A percentile compares a stretch with the other conserved stretches of the same genome.
Evolutionary conservation across 2,113 vertebrate genomes (phyloP).

Genomic region (Gymnorhina tibicen): DNA sequence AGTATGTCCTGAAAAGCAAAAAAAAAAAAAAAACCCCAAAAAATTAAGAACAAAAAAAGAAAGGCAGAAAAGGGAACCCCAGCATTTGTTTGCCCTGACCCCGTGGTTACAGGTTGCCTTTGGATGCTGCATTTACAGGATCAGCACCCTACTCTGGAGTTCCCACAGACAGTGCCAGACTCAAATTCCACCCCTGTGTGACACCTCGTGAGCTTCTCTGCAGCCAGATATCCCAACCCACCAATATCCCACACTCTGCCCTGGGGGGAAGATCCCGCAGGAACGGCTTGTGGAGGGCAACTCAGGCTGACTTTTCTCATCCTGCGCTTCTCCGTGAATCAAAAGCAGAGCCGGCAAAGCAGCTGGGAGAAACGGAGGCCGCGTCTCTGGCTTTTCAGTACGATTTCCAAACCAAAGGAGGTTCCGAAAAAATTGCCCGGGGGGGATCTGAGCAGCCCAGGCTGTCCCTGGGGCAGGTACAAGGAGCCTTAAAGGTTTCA

Average conservation of each 20-base stretch:
- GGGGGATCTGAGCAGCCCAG: not conserved
- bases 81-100: no score
- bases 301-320: not conserved
- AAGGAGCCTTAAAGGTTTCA: accelerated
- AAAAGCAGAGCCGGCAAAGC: not conserved
- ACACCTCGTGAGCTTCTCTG: accelerated
- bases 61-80: no score
- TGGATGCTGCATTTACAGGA: not conserved
- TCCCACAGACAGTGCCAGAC: not conserved
- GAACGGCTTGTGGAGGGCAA: not conserved
- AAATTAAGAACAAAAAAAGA: not conserved
- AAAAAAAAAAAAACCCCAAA: not conserved
- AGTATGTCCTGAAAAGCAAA: not conserved
- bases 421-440: not conserved
- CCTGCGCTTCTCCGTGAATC: not conserved
- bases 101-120: not conserved
- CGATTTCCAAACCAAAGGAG: accelerated
- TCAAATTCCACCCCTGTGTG: accelerated
- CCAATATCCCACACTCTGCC: not conserved
- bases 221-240: not conserved
- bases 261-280: accelerated
- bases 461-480: not conserved
- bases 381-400: not conserved
- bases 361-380: not conserved
- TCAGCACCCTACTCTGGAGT: not conserved